These are phyloP conservation scores for Leptopilina drosophilae DNA, from an alignment of 2,888 invertebrate species.

Conservation along the genomic window DNA sequence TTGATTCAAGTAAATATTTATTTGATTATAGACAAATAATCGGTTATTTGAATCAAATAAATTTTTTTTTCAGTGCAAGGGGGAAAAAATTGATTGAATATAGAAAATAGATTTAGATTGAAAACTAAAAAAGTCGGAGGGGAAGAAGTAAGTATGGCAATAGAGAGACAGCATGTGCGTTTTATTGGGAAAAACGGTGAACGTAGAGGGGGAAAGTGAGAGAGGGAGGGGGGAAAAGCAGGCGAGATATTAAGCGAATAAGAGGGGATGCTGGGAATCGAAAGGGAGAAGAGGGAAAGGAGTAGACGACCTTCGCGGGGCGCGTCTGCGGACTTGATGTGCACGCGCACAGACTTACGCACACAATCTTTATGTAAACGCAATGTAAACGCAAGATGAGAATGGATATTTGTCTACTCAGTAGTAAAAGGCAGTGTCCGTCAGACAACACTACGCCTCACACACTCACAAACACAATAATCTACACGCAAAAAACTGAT, in stretches of 20 bases:
- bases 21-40: too few relatives aligned
- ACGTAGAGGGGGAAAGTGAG: background rate
- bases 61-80: too few relatives aligned
- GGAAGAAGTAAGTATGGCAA: slow-evolving; percentile 38
- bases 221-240: background rate
- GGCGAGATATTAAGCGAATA: background rate
- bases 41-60: too few relatives aligned
- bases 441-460: slow-evolving; percentile 18
- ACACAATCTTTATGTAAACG: slow-evolving; percentile 20
- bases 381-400: slow-evolving; percentile 3
- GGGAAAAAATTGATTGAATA: background rate
- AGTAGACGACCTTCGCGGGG: slow-evolving; percentile 72
- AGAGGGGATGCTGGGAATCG: slow-evolving; percentile 41
- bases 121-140: background rate
- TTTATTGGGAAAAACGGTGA: slow-evolving; percentile 20
- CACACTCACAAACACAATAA: background rate
- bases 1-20: too few relatives aligned
- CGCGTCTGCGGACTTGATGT: slow-evolving; percentile 54
- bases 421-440: slow-evolving; percentile 19
- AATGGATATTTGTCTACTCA: background rate
- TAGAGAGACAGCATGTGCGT: slow-evolving; percentile 44
- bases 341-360: slow-evolving; percentile 48
- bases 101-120: background rate
- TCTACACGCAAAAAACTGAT: background rate
- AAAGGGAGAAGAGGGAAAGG: slow-evolving; percentile 52